Percentiles rank a stretch among this genome's conserved stretches.
phyloP scores from a whole-genome alignment of 2,888 invertebrate genomes.

The Drosophila nigricruria region DNA sequence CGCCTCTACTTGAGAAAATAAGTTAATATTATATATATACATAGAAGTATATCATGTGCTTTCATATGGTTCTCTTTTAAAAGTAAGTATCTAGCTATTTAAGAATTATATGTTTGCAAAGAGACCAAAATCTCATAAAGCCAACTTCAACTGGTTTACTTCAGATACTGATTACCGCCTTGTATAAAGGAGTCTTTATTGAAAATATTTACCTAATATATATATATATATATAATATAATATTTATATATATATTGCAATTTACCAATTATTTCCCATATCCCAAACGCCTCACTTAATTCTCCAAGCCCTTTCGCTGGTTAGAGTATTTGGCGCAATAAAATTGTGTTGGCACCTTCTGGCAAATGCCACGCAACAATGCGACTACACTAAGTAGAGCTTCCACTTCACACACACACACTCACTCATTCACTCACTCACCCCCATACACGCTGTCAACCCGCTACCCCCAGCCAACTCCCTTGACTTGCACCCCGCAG shows the following conservation, averaged over 20 bases:
- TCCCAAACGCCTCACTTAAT: neutral
- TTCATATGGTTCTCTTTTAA: too few relatives aligned
- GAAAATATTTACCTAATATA: too few relatives aligned
- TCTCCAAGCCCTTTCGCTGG: neutral
- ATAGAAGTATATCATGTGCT: too few relatives aligned
- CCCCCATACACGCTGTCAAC: neutral
- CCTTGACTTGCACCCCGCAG: constrained; percentile 52
- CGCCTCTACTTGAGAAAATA: too few relatives aligned
- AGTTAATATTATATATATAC: too few relatives aligned
- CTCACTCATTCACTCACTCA: neutral
- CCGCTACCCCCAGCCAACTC: constrained; percentile 3
- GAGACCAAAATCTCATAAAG: too few relatives aligned
- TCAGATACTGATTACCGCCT: too few relatives aligned
- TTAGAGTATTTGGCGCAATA: constrained; percentile 66
- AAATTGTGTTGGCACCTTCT: constrained; percentile 79
- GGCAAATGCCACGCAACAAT: constrained; percentile 77
- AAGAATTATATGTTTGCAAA: too few relatives aligned
- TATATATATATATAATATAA: too few relatives aligned
- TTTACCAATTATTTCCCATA: neutral
- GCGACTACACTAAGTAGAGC: constrained; percentile 74
- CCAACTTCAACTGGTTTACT: too few relatives aligned
- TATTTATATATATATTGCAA: neutral
- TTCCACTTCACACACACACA: constrained; percentile 17
- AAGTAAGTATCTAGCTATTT: too few relatives aligned
- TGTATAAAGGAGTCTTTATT: neutral